These are phyloP conservation scores for Tiliacea citrago DNA, from an alignment of 2,888 invertebrate species.

Conservation along the genomic window DNA sequence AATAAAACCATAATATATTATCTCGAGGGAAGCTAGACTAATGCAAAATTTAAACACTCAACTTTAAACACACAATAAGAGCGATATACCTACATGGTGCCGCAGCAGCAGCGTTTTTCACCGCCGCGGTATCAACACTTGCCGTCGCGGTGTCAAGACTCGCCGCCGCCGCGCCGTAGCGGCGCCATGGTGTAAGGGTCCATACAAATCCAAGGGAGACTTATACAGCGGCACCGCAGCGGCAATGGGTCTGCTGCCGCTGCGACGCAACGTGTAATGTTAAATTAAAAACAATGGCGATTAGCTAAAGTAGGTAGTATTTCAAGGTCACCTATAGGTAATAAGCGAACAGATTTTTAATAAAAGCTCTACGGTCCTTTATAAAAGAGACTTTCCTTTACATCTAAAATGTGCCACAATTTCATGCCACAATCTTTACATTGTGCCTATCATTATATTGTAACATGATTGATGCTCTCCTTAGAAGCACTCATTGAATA, in stretches of 20 bases:
- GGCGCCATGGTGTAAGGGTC: no score
- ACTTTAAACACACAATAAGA: no score
- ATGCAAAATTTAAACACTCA: neutral
- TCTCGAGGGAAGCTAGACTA: neutral
- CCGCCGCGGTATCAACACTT: no score
- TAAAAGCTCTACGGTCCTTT: conserved; percentile 14
- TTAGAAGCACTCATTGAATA: conserved; percentile 48
- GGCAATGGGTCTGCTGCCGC: no score
- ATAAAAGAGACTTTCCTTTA: conserved; percentile 25
- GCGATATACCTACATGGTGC: no score
- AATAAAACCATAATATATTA: neutral
- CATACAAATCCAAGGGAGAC: no score
- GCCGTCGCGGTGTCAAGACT: no score
- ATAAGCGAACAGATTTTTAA: conserved; percentile 25
- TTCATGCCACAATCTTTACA: conserved; percentile 38
- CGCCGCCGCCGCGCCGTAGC: no score
- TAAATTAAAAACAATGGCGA: neutral
- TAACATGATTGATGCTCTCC: conserved; percentile 52
- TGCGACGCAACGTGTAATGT: no score
- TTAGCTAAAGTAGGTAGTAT: neutral
- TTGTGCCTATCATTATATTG: conserved; percentile 30
- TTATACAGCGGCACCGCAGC: no score
- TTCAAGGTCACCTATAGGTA: neutral
- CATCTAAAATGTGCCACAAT: conserved; percentile 34
- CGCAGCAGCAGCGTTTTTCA: no score